Percentiles rank a stretch among this genome's conserved stretches.
These are phyloP conservation scores for Felis chaus DNA, from an alignment of 2,113 vertebrate species.

Conservation along the genomic window DNA sequence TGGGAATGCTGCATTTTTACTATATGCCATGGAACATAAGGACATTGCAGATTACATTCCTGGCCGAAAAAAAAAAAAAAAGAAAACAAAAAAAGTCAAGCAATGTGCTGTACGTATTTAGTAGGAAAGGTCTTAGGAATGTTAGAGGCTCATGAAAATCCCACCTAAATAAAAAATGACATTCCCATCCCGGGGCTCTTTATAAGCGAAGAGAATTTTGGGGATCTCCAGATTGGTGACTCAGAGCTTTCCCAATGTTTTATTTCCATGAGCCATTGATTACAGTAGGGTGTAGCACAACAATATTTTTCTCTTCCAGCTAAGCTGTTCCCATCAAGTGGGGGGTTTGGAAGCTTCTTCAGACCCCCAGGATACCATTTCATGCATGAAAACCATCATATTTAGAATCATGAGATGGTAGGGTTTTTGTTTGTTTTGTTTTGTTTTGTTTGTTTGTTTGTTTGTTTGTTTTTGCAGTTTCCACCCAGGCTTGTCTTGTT, in stretches of 20 bases:
- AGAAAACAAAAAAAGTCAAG: neutral
- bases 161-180: neutral
- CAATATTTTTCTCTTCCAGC: conserved; percentile 27
- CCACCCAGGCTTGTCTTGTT: neutral
- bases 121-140: conserved; percentile 1
- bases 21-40: neutral
- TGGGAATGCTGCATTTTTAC: neutral
- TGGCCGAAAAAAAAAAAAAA: neutral
- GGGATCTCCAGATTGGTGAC: conserved; percentile 53
- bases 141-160: conserved; percentile 39
- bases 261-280: conserved; percentile 51
- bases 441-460: too few species aligned
- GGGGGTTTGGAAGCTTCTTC: conserved; percentile 23
- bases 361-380: neutral
- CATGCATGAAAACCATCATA: neutral
- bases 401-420: conserved; percentile 37
- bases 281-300: conserved; percentile 33
- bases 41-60: neutral
- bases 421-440: neutral
- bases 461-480: neutral
- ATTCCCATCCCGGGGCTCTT: neutral
- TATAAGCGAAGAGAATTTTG: conserved; percentile 47
- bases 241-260: conserved; percentile 40
- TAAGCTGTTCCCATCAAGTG: neutral
- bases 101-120: neutral